A percentile compares a stretch with the other conserved stretches of the same genome.
These are phyloP conservation scores for Lysandra bellargus DNA, from an alignment of 2,888 invertebrate genomes.

Conservation along the genomic window DNA sequence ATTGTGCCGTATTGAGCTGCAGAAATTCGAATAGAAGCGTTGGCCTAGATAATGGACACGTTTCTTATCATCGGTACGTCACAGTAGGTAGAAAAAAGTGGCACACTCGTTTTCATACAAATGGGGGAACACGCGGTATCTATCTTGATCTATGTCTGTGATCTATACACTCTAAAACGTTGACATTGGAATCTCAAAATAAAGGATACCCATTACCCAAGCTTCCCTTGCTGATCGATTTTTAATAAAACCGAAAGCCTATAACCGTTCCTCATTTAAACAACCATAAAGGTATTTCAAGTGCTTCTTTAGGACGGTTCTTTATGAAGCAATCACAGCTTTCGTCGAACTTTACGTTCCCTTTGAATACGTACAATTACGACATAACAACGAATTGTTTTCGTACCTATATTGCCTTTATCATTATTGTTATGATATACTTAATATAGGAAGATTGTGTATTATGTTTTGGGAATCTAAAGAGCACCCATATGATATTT, in stretches of 20 bases:
- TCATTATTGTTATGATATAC: neutral
- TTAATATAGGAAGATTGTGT: neutral
- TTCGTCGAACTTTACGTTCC: slow-evolving; percentile 60
- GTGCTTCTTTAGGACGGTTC: slow-evolving; percentile 51
- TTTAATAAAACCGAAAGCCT: slow-evolving; percentile 37
- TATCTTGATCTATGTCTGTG: too few relatives aligned
- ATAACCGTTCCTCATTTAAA: slow-evolving; percentile 47
- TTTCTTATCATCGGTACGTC: too few relatives aligned
- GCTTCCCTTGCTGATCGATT: slow-evolving; percentile 22
- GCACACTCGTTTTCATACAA: too few relatives aligned
- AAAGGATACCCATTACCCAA: neutral
- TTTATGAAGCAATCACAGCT: slow-evolving; percentile 64
- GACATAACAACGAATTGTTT: slow-evolving; percentile 64
- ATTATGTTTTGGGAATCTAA: neutral
- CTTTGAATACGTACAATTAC: slow-evolving; percentile 65
- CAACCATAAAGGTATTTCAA: slow-evolving; percentile 50
- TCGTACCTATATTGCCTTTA: slow-evolving; percentile 38
- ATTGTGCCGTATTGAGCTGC: too few relatives aligned
- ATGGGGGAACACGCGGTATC: too few relatives aligned
- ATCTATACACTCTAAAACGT: neutral
- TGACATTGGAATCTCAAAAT: neutral
- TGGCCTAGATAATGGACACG: too few relatives aligned
- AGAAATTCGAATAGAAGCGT: too few relatives aligned
- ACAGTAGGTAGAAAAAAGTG: too few relatives aligned
- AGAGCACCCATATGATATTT: neutral